These are phyloP conservation scores for Hystrix brachyura DNA, from an alignment of 2,113 vertebrate species.

Conservation along the genomic window DNA sequence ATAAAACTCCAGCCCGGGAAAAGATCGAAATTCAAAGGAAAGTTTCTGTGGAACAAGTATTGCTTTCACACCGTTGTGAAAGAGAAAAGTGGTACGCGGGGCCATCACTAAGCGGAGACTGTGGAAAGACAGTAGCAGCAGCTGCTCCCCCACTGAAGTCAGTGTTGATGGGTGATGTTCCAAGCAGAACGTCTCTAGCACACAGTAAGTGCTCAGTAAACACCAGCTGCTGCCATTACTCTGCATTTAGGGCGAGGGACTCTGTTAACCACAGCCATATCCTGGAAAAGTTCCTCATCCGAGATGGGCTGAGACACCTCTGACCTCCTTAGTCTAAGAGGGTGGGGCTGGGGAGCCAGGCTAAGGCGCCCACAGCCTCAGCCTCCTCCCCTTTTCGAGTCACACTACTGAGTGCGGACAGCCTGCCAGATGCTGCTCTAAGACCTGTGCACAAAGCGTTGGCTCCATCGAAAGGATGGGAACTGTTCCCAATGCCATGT, in stretches of 20 bases:
- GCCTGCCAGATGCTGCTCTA: accelerated
- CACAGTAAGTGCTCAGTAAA: not conserved
- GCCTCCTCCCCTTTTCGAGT: not conserved
- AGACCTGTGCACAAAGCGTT: not conserved
- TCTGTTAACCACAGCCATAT: accelerated
- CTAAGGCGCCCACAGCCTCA: accelerated
- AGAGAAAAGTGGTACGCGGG: no score
- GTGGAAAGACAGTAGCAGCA: not conserved
- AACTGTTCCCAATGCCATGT: not conserved
- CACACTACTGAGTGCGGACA: accelerated
- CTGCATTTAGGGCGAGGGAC: not conserved
- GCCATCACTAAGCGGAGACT: not conserved
- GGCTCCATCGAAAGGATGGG: not conserved
- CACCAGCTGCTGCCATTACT: not conserved
- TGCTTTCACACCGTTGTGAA: not conserved
- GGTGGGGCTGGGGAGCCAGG: not conserved
- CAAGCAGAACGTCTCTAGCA: accelerated
- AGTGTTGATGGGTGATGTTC: not conserved
- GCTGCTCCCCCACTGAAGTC: accelerated
- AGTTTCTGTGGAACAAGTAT: not conserved
- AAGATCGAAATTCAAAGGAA: not conserved
- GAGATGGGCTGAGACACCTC: not conserved
- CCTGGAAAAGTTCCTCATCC: not conserved
- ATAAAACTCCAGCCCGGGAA: not conserved
- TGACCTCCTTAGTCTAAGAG: not conserved